Evolutionary conservation across 2,888 invertebrate genomes (phyloP), one percentile per base, ranked within the genome.

Genomic region (Drosophila pegasa): DNA sequence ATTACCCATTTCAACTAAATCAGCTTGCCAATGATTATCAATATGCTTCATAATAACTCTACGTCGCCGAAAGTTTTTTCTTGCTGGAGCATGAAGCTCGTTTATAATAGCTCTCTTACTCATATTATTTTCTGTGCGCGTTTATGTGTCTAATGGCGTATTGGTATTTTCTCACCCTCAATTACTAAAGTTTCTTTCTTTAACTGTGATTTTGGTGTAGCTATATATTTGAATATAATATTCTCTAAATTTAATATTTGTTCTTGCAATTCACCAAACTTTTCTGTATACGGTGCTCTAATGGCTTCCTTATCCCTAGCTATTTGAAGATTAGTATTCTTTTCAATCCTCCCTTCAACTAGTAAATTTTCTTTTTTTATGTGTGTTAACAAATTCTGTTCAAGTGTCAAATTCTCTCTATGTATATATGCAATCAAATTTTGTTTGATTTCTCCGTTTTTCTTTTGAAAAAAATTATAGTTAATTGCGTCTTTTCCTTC

Each of bases 401-500:
- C 29, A 29, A 29, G 29, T 7, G 29, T 29, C 7, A 29, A 29
- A 29, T 29, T 29, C 8, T 29, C 29, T 29, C 29, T 7, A 29
- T 29, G 29, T 8, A 29, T 29, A 7, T 29, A 8, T 6, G 5
- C 1, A 1, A 4, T 29, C 7, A 29, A 29, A 29, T 8, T 29
- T 29, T 7, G 29, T 8, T 29, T 29, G 5, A 29, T 29, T 29
- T 29, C 29, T 29, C 29, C 29, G 29, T 29, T 29, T 29, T 33
- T 4, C 35, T 35, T 33, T 35, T 22, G 7, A 18, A 20, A 50
- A 33, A 33, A 33, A 33, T 14, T 9, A 5, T 50, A 20, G 14
- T 35, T 50, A 33, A 35, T n/a, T 10, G 33, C 50, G 14, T 50
- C 50, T n/a, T 50, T 50, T 22, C 22, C 22, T 50, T 50, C n/a